Conservation (phyloP, 2,888 invertebrate genomes). For the Thereva nobilitata region DNA sequence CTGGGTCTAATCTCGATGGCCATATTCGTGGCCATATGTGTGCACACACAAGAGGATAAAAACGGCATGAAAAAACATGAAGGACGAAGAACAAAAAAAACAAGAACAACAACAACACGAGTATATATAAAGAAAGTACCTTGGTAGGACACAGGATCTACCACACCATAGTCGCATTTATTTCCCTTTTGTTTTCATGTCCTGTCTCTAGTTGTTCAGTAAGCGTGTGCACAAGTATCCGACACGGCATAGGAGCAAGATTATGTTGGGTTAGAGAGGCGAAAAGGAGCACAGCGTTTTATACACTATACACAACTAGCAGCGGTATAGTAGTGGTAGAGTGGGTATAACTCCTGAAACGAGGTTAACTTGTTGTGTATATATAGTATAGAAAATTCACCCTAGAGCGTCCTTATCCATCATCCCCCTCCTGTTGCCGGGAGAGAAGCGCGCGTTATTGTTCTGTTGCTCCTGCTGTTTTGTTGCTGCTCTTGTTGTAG, state of each 20-base stretch:
- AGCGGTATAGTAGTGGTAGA: conserved; percentile 10
- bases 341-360: conserved; percentile 4
- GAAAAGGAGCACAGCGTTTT: neutral
- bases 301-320: no score
- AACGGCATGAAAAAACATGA: conserved; percentile 7
- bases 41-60: conserved; percentile 25
- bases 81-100: neutral
- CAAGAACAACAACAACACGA: neutral
- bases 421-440: neutral
- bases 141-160: conserved; percentile 32
- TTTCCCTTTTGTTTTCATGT: conserved; percentile 3
- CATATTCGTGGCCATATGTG: conserved; percentile 31
- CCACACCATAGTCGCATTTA: conserved; percentile 19
- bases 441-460: conserved; percentile 21
- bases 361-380: conserved; percentile 23
- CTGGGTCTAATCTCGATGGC: conserved; percentile 21
- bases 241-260: neutral
- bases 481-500: conserved; percentile 29
- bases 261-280: neutral
- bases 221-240: conserved; percentile 1
- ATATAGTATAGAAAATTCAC: neutral
- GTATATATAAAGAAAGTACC: conserved; percentile 17
- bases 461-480: conserved; percentile 35
- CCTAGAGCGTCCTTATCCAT: conserved; percentile 1
- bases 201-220: neutral